Base-by-base conservation (phyloP, 2,888 invertebrate species). In the Achlya flavicornis region DNA sequence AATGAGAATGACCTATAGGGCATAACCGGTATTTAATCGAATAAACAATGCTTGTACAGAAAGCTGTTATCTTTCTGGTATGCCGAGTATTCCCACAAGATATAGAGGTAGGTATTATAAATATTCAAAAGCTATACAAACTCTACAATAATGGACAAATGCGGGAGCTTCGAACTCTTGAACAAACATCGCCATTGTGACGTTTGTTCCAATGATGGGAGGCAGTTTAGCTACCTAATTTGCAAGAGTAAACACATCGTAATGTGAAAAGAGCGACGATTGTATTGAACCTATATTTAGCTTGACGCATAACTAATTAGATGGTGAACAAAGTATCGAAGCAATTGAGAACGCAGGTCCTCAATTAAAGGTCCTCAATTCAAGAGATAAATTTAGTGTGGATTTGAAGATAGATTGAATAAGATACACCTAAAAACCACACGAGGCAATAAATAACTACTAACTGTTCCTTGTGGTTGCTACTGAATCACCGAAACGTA, bases 141-240 rank as follows among this genome's bases (percentile, higher is more conserved):
- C 48, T 48, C n/a, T 0, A 16, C 7, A 5, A 53, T 53, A 53
- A 19, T 53, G 19, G 14, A 53, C 19, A 19, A 53, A 48, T 48
- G 53, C 53, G 53, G 19, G 53, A 53, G 53, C 53, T 53, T 53
- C 53, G 53, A 53, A 53, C 53, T 53, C 16, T 53, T 53, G 19
- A 53, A 53, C 53, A 53, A 53, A 53, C 19, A 48, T 16, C 53
- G 19, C 10, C 53, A 53, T 10, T 53, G 19, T 19, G 53, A 10
- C 46, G n/a, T n/a, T 26, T 46, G n/a, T 46, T 46, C 46, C 46
- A n/a, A 46, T 46, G 0, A 46, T n/a, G n/a, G 7, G n/a, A 46
- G n/a, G 46, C 46, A 46, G 46, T 46, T 46, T 6, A 46, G n/a
- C 46, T 46, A n/a, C n/a, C n/a, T n/a, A 46, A 46, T 46, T n/a